Percentiles rank a stretch among this genome's conserved stretches.
These are phyloP conservation scores for Carposina sasakii DNA, from an alignment of 1,140 invertebrate species.

Conservation along the genomic window DNA sequence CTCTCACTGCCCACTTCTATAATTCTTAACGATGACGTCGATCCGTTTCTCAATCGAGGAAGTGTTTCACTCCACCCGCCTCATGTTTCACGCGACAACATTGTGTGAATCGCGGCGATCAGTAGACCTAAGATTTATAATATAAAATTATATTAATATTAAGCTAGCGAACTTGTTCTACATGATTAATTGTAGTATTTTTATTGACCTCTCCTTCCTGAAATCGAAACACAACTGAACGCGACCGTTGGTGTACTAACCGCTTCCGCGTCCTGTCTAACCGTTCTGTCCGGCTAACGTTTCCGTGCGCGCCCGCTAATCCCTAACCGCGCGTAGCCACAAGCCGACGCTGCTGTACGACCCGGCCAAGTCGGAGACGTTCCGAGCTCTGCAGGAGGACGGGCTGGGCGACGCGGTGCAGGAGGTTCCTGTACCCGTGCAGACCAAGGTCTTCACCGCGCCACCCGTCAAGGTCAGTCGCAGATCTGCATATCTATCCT, in stretches of 20 bases:
- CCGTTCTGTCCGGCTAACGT: constrained; percentile 38
- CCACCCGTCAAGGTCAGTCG: constrained; percentile 74
- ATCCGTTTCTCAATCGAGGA: constrained; percentile 27
- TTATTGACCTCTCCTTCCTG: constrained; percentile 84
- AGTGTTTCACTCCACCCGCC: constrained; percentile 25
- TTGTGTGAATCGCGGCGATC: constrained; percentile 21
- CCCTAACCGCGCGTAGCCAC: constrained; percentile 50
- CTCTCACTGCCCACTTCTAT: no score
- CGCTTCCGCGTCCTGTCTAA: constrained; percentile 42
- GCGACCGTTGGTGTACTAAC: constrained; percentile 35
- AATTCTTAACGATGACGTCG: constrained; percentile 24
- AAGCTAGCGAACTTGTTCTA: constrained; percentile 64
- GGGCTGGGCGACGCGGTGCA: constrained; percentile 76
- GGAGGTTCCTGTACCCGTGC: constrained; percentile 79
- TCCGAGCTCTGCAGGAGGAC: constrained; percentile 86
- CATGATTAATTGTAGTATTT: constrained; percentile 79
- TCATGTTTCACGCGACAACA: constrained; percentile 31
- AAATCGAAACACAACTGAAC: constrained; percentile 79
- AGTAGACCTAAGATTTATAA: constrained; percentile 30
- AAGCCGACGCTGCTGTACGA: constrained; percentile 85
- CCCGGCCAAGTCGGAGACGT: constrained; percentile 88
- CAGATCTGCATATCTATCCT: no score
- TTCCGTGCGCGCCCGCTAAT: constrained; percentile 63
- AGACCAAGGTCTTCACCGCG: constrained; percentile 81
- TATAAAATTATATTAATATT: constrained; percentile 26